phyloP scores from a whole-genome alignment of 2,888 invertebrate genomes.

The Habrosyne pyritoides region DNA sequence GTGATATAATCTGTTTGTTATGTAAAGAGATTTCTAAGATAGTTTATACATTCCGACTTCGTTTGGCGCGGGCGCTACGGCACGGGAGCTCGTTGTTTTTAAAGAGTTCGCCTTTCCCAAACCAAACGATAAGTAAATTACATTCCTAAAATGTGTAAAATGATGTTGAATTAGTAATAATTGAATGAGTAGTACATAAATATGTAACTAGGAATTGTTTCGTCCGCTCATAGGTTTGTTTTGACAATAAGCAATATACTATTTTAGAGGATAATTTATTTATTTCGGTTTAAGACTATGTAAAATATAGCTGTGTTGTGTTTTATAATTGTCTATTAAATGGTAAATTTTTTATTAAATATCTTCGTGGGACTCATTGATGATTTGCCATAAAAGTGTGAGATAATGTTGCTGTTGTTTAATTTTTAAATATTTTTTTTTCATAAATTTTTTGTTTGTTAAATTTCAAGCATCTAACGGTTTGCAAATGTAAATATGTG shows the following conservation, averaged over 20 bases:
- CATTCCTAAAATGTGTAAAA: constrained; percentile 52
- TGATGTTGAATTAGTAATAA: constrained; percentile 47
- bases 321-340: constrained; percentile 78
- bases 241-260: constrained; percentile 80
- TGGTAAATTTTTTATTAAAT: constrained; percentile 58
- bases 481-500: constrained; percentile 63
- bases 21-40: constrained; percentile 39
- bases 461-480: constrained; percentile 34
- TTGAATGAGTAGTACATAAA: constrained; percentile 60
- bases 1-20: constrained; percentile 53
- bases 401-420: constrained; percentile 78
- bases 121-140: constrained; percentile 11
- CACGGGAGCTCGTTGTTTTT: constrained; percentile 9
- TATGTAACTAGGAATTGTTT: constrained; percentile 62
- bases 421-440: constrained; percentile 57
- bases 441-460: constrained; percentile 48
- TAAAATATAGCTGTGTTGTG: constrained; percentile 79
- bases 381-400: constrained; percentile 79
- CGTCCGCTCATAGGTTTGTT: constrained; percentile 57
- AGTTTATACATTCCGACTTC: constrained; percentile 46
- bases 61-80: constrained; percentile 16
- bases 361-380: constrained; percentile 65
- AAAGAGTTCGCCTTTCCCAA: neutral
- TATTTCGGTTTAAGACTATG: constrained; percentile 81
- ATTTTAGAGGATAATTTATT: constrained; percentile 77